Evolutionary conservation across 92 coral and sea anemone genomes (phyloP), one percentile per base, ranked within the genome.

Genomic region (Paramuricea clavata): DNA sequence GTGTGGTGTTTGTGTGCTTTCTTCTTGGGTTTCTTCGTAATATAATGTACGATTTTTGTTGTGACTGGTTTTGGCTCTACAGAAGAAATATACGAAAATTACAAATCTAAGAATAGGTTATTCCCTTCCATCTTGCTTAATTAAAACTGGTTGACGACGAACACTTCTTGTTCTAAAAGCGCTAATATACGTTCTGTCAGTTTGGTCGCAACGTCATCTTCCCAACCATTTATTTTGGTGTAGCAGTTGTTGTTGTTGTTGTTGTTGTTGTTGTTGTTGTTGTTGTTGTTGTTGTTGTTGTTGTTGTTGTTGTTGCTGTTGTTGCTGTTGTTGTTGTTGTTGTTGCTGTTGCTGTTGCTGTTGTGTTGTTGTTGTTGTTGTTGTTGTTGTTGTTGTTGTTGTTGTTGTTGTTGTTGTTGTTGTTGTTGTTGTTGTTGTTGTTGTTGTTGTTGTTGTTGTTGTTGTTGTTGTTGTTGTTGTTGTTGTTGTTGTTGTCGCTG

Each of bases 1-100:
- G n/a, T 21, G 12, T 54, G 43, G 2, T 32, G 23, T 30, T 32
- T 76, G 25, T 76, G 67, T 23, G 67, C 23, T 27, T 32, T 12
- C 33, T 76, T 76, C 25, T 12, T 52, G 26, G 67, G 67, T 25
- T 76, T 76, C 26, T 22, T 49, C 17, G 49, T 76, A 5, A 10
- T 33, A 25, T 27, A 49, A 73, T 73, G 56, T 39, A 42, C 59
- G 8, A 49, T 39, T 13, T 56, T 76, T 8, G 82, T 50, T 30
- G 82, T 26, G 25, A 32, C 22, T 33, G 88, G 88, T 69, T 81
- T 86, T 26, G 92, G 92, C 41, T 86, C 94, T 92, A 47, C 7
- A 81, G 28, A 19, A 27, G 10, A 56, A 50, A 73, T 19, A 27
- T 0, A 85, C 26, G 23, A 77, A n/a, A 6, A 84, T 12, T 68